Evolutionary conservation across 2,797 vertebrate genomes (phyloP).

Genomic region (Danionella dracula): DNA sequence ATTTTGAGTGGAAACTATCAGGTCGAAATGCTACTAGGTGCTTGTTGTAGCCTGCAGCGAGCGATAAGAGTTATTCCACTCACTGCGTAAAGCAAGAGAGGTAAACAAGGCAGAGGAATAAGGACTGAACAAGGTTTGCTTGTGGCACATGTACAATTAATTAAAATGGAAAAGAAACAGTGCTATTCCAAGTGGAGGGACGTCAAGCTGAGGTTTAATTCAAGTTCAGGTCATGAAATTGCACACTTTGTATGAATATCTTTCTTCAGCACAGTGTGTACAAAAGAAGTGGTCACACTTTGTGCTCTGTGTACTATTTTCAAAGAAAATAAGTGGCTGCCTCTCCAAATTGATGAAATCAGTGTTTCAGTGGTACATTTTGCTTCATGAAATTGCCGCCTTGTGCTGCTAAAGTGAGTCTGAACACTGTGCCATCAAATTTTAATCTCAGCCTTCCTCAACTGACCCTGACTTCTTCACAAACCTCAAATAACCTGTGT

Average conservation of each 20-base stretch:
- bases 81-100: neutral
- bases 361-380: neutral
- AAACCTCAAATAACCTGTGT: slow-evolving; percentile 1
- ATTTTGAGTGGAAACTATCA: neutral
- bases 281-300: neutral
- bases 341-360: slow-evolving; percentile 3
- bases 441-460: slow-evolving; percentile 22
- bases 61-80: neutral
- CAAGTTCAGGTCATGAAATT: neutral
- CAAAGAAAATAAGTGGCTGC: slow-evolving; percentile 14
- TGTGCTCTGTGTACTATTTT: neutral
- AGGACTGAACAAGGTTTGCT: neutral
- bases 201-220: neutral
- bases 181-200: neutral
- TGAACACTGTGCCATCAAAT: slow-evolving; percentile 15
- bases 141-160: neutral
- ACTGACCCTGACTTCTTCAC: slow-evolving; percentile 4
- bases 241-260: neutral
- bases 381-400: slow-evolving; percentile 23
- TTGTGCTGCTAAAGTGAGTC: slow-evolving; percentile 11
- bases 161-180: neutral
- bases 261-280: neutral
- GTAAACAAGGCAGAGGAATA: slow-evolving; percentile 7
- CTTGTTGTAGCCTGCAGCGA: neutral
- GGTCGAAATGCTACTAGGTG: neutral